Evolutionary conservation across 2,888 invertebrate genomes (phyloP).

Genomic region (Drosophila demipolita): DNA sequence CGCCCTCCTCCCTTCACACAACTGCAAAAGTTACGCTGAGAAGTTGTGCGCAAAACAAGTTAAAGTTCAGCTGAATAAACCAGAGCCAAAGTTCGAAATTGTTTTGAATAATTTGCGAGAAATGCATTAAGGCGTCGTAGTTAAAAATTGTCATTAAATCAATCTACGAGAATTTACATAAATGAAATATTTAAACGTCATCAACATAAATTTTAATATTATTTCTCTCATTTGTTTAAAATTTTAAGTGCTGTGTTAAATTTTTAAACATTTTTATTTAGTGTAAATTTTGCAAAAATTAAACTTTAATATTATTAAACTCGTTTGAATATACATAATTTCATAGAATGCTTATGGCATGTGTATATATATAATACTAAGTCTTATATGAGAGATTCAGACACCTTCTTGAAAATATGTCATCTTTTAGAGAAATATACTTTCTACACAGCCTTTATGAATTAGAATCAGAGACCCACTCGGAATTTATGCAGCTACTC

Average conservation of each 20-base stretch:
- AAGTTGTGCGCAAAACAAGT: constrained; percentile 18
- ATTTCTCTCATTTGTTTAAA: not conserved
- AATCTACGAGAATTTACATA: not conserved
- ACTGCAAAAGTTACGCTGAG: not conserved
- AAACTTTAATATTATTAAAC: not conserved
- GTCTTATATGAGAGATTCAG: too few relatives aligned
- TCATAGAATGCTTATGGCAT: not conserved
- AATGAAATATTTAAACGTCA: not conserved
- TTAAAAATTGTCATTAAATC: not conserved
- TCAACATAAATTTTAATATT: not conserved
- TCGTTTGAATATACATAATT: not conserved
- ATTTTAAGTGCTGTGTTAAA: not conserved
- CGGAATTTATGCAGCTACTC: not conserved
- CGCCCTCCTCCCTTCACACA: not conserved
- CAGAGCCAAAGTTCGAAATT: constrained; percentile 26
- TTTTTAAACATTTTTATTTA: not conserved
- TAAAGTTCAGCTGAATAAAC: constrained; percentile 12
- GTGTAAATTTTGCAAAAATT: not conserved
- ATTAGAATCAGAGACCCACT: not conserved
- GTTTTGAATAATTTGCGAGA: constrained; percentile 42
- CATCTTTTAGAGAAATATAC: not conserved
- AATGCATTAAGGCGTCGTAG: not conserved
- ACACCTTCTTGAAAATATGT: not conserved
- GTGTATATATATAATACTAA: not conserved
- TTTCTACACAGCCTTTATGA: not conserved